Evolutionary conservation across 2,113 vertebrate species (phyloP), one percentile per base, ranked within the genome.

Genomic region (Numenius arquata): DNA sequence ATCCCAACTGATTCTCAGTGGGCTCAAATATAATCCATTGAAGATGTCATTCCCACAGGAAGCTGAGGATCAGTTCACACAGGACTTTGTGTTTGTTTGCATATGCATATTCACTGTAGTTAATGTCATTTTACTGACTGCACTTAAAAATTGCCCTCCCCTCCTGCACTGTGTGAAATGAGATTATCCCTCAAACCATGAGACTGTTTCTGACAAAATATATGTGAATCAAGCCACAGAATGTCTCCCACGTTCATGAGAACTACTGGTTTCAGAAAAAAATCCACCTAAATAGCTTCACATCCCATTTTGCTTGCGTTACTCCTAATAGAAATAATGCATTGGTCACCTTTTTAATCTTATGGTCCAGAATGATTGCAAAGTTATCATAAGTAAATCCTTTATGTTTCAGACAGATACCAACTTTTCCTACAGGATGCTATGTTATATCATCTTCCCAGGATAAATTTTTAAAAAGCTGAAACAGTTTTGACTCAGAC

Each of bases 31-130:
- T 81, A 96, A 96, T 90, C 92, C 88, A 47, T 1, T 87, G 94
- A 92, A 94, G 76, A 91, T 90, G 62, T 90, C 66, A 96, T 96
- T 96, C 94, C 90, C 96, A 96, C 92, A 96, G 94, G 92, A 97
- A 95, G 76, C 90, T 75, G 83, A 83, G 62, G 92, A 86, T 90
- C 89, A 79, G 94, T 96, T 96, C 96, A 96, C 95, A 96, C 84
- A 97, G 95, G 36, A 93, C 66, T 95, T 85, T 68, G 43, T 93
- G 88, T 93, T 96, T 95, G 95, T 95, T 96, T 97, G 85, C 65
- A 36, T 82, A 90, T 78, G 83, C 0, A 43, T 94, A 90, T 68
- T 93, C 88, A 85, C 95, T 95, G 89, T 85, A 96, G 86, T 92
- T 93, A 89, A 88, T 88, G 92, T 92, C 53, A 89, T 93, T 94